Base-by-base conservation (phyloP, 1,140 invertebrate genomes). In the Hylaeus volcanicus region DNA sequence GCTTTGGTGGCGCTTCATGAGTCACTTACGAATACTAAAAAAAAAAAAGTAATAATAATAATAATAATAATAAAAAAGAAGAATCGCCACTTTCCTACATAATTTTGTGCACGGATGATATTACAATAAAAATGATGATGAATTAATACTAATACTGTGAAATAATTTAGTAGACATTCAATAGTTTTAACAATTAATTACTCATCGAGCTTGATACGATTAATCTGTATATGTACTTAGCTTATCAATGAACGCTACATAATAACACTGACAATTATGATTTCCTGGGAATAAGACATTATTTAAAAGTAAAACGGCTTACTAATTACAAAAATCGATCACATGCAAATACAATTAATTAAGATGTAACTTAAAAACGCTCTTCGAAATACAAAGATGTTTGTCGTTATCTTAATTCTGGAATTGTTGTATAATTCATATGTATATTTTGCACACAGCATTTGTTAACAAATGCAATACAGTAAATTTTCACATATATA, bases 301-400 rank as follows among this genome's bases (percentile, higher is more conserved):
- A 53, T 76, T 84, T 65, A 56, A 66, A 66, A 53, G 43, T 53
- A 58, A 81, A 14, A 74, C 60, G 61, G 48, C 72, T 82, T 79
- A 86, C 11, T 76, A 79, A 63, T 81, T 73, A 70, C 14, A 37
- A 68, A 79, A 43, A 68, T 72, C 41, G 37, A 72, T 60, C 39
- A 74, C 55, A 58, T 75, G 41, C 65, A 74, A 63, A 73, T 85
- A 79, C 26, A 61, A 70, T 76, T 83, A 66, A 80, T 76, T 80
- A 72, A 39, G 56, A 61, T 79, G 55, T 85, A 79, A 80, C 39
- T 43, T 71, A 71, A 69, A 26, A 77, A 81, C 70, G 79, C 70
- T 76, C 55, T 69, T 68, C 64, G 63, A 64, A 72, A 77, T 77
- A 77, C 63, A 76, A 55, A 56, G 48, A 55, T 63, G 74, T 70